Percentiles rank a stretch among this genome's conserved stretches.
Evolutionary conservation across 2,797 vertebrate genomes (phyloP).

Genomic region (Oreochromis grahami): DNA sequence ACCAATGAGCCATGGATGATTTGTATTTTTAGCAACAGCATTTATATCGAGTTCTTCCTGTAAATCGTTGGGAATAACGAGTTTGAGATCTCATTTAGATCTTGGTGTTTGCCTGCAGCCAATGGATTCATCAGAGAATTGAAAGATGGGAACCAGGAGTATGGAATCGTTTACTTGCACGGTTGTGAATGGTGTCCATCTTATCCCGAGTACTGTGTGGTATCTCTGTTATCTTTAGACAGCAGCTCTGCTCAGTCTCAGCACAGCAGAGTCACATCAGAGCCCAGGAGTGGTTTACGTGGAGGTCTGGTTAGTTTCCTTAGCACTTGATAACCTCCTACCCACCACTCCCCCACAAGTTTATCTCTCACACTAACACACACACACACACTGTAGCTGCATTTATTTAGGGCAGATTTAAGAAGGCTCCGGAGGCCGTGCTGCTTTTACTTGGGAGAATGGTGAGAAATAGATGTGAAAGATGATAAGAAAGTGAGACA

Average conservation of each 20-base stretch:
- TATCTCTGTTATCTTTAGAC: not conserved
- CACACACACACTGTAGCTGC: not conserved
- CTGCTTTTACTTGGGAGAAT: not conserved
- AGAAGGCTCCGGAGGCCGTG: not conserved
- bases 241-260: slow-evolving; percentile 1
- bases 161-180: not conserved
- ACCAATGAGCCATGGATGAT: not conserved
- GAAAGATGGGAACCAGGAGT: not conserved
- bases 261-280: not conserved
- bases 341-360: not conserved
- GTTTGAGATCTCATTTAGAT: not conserved
- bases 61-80: not conserved
- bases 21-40: not conserved
- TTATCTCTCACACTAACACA: not conserved
- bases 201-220: not conserved
- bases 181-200: not conserved
- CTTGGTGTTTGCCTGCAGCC: not conserved
- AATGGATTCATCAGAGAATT: not conserved
- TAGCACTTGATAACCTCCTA: slow-evolving; percentile 55
- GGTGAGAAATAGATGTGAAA: not conserved
- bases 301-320: slow-evolving; percentile 55
- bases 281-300: not conserved
- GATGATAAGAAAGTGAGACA: not conserved
- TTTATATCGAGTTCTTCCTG: not conserved
- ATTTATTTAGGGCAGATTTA: not conserved